Evolutionary conservation across 2,113 vertebrate genomes (phyloP).

Genomic region (Tychaedon coryphoeus): DNA sequence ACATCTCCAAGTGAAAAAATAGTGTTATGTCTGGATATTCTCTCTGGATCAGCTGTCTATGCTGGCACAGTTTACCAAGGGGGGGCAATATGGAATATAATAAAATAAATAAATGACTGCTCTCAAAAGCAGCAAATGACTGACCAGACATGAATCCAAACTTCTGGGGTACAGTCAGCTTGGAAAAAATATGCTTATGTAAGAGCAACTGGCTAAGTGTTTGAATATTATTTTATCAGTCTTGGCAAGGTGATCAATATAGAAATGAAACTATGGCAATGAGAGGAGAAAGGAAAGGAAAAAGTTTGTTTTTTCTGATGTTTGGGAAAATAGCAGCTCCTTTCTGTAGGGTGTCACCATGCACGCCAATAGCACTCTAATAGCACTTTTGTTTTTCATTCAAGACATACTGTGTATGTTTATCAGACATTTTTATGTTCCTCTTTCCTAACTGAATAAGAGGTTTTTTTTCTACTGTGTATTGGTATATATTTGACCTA

Average conservation of each 20-base stretch:
- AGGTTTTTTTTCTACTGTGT: background rate
- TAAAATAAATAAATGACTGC: background rate
- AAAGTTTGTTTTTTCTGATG: background rate
- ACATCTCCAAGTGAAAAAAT: background rate
- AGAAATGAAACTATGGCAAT: background rate
- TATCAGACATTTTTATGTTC: background rate
- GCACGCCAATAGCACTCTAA: background rate
- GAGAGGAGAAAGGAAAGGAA: background rate
- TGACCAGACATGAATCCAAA: background rate
- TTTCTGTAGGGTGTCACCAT: background rate
- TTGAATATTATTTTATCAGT: background rate
- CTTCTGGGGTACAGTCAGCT: background rate
- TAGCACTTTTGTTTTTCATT: background rate
- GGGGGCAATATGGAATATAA: background rate
- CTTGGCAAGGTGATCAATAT: background rate
- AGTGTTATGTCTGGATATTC: background rate
- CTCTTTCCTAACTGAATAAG: background rate
- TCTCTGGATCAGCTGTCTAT: background rate
- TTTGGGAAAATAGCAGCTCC: background rate
- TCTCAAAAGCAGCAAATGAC: background rate
- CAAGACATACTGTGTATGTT: background rate
- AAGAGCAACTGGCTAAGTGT: background rate
- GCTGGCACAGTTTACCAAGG: background rate
- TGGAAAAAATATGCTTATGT: background rate
- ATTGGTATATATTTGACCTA: background rate